Percentiles rank a stretch among this genome's conserved stretches.
Evolutionary conservation across 2,888 invertebrate species (phyloP).

Genomic region (Carterocephalus palaemon): DNA sequence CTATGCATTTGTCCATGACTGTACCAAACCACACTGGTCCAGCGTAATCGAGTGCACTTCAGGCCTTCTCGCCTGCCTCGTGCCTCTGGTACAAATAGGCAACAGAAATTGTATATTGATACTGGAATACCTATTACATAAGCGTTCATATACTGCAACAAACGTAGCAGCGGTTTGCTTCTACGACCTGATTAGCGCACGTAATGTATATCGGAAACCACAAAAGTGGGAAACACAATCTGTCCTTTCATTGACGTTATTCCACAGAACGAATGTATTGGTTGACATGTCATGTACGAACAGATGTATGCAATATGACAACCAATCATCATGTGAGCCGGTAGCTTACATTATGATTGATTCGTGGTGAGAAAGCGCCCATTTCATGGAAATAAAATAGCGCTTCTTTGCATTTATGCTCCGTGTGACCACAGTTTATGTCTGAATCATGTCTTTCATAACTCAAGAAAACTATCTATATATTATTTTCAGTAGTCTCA

Average conservation of each 20-base stretch:
- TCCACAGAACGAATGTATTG: slow-evolving; percentile 24
- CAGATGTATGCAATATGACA: slow-evolving; percentile 15
- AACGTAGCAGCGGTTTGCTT: slow-evolving; percentile 6
- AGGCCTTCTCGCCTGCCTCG: too few species aligned
- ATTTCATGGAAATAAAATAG: too few species aligned
- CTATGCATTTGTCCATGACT: too few species aligned
- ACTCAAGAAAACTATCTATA: too few species aligned
- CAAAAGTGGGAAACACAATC: slow-evolving; percentile 21
- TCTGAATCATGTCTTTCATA: too few species aligned
- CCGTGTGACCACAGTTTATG: too few species aligned
- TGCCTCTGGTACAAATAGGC: too few species aligned
- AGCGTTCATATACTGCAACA: slow-evolving; percentile 10
- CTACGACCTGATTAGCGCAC: slow-evolving; percentile 22
- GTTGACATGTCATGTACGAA: slow-evolving; percentile 15
- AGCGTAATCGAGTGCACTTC: too few species aligned
- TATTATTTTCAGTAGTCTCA: too few species aligned
- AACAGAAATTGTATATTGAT: neutral
- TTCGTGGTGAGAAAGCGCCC: too few species aligned
- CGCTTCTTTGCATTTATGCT: too few species aligned
- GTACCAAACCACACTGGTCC: too few species aligned
- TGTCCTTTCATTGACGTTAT: slow-evolving; percentile 25
- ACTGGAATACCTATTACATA: neutral
- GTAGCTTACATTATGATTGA: neutral
- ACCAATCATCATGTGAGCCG: slow-evolving; percentile 19
- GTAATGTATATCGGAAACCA: slow-evolving; percentile 25